Evolutionary conservation across 2,113 vertebrate species (phyloP).

Genomic region (Strix uralensis): DNA sequence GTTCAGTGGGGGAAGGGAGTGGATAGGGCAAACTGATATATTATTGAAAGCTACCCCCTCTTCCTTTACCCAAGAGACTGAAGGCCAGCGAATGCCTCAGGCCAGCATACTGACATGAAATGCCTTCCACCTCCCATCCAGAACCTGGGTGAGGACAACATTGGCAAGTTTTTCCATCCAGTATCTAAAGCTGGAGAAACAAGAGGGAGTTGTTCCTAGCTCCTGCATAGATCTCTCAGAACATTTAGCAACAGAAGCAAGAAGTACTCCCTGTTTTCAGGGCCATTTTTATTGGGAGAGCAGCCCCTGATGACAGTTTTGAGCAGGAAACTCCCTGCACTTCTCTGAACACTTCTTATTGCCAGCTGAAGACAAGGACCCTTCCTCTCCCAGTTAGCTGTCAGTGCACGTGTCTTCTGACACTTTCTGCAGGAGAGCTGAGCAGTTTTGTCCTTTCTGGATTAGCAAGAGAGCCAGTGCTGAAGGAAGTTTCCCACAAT

Average conservation of each 20-base stretch:
- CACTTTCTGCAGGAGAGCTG: not conserved
- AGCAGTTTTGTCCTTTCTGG: not conserved
- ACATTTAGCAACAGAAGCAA: not conserved
- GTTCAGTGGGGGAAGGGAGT: not conserved
- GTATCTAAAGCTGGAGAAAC: not conserved
- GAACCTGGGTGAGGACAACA: not conserved
- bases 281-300: not conserved
- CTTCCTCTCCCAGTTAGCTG: not conserved
- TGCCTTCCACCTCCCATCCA: not conserved
- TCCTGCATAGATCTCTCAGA: not conserved
- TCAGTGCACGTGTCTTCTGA: not conserved
- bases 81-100: not conserved
- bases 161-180: not conserved
- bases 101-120: not conserved
- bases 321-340: not conserved
- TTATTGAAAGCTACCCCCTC: constrained; percentile 1
- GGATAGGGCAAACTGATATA: not conserved
- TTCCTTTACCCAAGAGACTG: not conserved
- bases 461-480: not conserved
- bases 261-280: not conserved
- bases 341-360: not conserved
- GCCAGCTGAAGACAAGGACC: not conserved
- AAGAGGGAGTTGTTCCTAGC: not conserved
- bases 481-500: not conserved
- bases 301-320: not conserved